A percentile compares a stretch with the other conserved stretches of the same genome.
Conservation (phyloP, 2,888 invertebrate genomes). For the Agrypnus murinus region DNA sequence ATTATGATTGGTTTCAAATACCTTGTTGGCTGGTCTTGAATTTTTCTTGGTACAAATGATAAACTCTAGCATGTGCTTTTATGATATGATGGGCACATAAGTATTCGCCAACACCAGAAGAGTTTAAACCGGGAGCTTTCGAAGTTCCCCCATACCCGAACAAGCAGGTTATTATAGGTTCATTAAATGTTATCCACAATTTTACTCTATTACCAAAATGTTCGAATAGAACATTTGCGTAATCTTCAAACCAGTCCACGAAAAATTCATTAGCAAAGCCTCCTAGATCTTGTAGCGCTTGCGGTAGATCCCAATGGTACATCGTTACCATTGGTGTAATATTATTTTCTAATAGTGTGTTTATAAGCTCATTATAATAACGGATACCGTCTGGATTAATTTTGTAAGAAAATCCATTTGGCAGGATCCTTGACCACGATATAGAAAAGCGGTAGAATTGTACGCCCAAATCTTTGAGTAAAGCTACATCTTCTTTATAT, state of each 20-base stretch:
- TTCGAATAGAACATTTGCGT: constrained; percentile 71
- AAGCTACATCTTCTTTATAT: constrained; percentile 78
- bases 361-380: constrained; percentile 85
- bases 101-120: constrained; percentile 75
- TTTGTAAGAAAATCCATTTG: constrained; percentile 78
- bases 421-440: constrained; percentile 85
- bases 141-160: constrained; percentile 61
- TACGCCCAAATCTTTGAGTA: constrained; percentile 78
- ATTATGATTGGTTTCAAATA: constrained; percentile 10
- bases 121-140: constrained; percentile 66
- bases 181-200: constrained; percentile 74
- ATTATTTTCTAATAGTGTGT: constrained; percentile 77
- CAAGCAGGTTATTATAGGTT: constrained; percentile 64
- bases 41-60: constrained; percentile 64
- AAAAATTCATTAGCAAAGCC: constrained; percentile 73
- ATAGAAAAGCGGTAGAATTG: constrained; percentile 83
- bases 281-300: constrained; percentile 68
- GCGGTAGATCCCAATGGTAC: constrained; percentile 75
- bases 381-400: constrained; percentile 82
- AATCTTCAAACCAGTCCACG: constrained; percentile 74
- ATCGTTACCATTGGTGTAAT: constrained; percentile 71
- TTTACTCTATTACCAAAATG: constrained; percentile 64
- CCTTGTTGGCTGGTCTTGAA: constrained; percentile 64
- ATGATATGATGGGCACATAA: constrained; percentile 76
- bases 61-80: constrained; percentile 68